Evolutionary conservation across 2,797 vertebrate genomes (phyloP).

Genomic region (Menidia menidia): DNA sequence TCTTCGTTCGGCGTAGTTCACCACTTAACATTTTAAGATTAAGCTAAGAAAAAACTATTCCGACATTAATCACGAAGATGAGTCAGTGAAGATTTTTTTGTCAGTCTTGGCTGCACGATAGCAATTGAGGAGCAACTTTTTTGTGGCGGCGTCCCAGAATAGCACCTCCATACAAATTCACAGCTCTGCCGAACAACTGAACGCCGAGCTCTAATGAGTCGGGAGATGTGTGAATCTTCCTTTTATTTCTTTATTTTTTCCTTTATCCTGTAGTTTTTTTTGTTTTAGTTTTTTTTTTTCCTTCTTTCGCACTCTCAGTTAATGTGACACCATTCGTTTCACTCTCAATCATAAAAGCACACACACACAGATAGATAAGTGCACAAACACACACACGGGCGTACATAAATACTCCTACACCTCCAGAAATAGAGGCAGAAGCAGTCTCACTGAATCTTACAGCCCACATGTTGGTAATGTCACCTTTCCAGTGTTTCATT

Average conservation of each 20-base stretch:
- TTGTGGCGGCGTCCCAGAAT: constrained; percentile 38
- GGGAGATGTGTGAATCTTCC: constrained; percentile 47
- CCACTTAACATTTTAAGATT: constrained; percentile 8
- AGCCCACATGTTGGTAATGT: constrained; percentile 80
- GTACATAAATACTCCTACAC: constrained; percentile 70
- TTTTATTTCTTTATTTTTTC: neutral
- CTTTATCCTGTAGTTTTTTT: constrained; percentile 16
- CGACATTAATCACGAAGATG: constrained; percentile 25
- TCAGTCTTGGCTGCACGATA: constrained; percentile 9
- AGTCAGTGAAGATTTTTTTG: constrained; percentile 15
- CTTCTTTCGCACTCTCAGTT: constrained; percentile 26
- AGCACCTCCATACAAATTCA: constrained; percentile 47
- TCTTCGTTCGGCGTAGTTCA: constrained; percentile 12
- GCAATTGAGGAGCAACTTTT: constrained; percentile 41
- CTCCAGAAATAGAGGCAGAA: constrained; percentile 76
- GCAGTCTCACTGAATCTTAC: constrained; percentile 66
- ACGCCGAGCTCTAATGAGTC: constrained; percentile 63
- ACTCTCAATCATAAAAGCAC: constrained; percentile 34
- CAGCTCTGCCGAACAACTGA: constrained; percentile 57
- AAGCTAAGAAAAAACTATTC: constrained; percentile 23
- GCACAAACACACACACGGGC: constrained; percentile 19
- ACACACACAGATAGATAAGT: constrained; percentile 15
- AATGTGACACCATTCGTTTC: constrained; percentile 34
- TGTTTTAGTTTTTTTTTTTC: constrained; percentile 22
- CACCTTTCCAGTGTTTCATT: constrained; percentile 81